Conservation (phyloP, 2,888 invertebrate species). For the Mythimna vitellina region DNA sequence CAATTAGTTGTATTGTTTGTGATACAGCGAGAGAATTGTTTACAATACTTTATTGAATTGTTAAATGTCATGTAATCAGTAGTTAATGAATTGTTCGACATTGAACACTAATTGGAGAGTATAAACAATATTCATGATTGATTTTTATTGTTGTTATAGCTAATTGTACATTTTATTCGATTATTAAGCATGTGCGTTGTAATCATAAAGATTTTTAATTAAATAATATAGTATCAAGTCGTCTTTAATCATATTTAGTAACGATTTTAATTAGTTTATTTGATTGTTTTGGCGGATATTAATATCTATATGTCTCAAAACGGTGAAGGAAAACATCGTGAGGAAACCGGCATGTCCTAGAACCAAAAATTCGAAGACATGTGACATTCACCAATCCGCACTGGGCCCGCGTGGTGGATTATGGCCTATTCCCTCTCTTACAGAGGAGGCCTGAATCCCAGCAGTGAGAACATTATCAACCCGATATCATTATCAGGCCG, state of each 20-base stretch:
- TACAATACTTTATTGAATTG: neutral
- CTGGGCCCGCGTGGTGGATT: no score
- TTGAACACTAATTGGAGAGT: conserved; percentile 27
- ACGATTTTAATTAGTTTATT: neutral
- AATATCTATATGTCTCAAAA: no score
- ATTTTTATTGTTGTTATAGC: neutral
- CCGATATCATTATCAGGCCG: no score
- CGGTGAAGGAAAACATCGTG: no score
- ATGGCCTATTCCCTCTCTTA: no score
- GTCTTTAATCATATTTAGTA: neutral
- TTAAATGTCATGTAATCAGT: conserved; percentile 9
- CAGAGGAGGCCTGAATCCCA: no score
- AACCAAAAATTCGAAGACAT: no score
- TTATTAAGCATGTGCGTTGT: neutral
- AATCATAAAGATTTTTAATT: neutral
- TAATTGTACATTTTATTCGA: neutral
- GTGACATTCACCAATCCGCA: no score
- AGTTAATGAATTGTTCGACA: conserved; percentile 11
- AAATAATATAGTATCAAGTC: neutral
- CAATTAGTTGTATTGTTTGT: neutral
- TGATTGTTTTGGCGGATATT: no score
- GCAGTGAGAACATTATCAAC: no score
- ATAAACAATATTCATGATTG: conserved; percentile 8
- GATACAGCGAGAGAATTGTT: no score
- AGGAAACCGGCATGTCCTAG: no score